Conservation (phyloP, 37 sponge, comb jelly and placozoan species). For the Haliclona indistincta region DNA sequence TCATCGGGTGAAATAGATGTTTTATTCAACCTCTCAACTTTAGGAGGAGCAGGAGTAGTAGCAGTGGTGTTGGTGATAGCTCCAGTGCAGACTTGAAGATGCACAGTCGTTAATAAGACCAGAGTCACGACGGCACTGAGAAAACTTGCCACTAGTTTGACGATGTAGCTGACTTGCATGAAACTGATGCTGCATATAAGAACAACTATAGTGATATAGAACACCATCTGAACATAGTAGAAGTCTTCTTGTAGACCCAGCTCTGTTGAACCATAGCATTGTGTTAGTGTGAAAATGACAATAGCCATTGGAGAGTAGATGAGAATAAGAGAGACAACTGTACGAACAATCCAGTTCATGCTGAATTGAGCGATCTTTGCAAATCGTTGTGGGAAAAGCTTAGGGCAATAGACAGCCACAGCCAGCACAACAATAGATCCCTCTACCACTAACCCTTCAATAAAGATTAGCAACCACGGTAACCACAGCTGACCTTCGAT, state of each 20-base stretch:
- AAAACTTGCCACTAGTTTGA: constrained; percentile 49
- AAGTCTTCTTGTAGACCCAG: constrained; percentile 7
- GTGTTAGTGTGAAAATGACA: constrained; percentile 44
- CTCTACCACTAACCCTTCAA: constrained; percentile 48
- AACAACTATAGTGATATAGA: constrained; percentile 57
- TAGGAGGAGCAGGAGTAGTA: neutral
- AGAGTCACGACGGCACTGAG: constrained; percentile 18
- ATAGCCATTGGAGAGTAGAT: constrained; percentile 74
- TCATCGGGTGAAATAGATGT: neutral
- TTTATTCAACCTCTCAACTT: no score
- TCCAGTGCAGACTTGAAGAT: constrained; percentile 17
- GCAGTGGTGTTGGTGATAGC: neutral
- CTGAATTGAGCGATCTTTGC: constrained; percentile 24
- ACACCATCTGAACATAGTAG: constrained; percentile 54
- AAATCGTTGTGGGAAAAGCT: constrained; percentile 42
- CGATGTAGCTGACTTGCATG: constrained; percentile 73
- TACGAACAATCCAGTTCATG: constrained; percentile 67
- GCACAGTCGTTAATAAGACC: constrained; percentile 26
- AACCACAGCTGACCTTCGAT: neutral
- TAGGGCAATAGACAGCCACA: constrained; percentile 33
- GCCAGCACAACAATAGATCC: constrained; percentile 37
- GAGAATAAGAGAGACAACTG: constrained; percentile 50
- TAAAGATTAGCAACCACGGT: constrained; percentile 40
- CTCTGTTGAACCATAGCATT: constrained; percentile 11
- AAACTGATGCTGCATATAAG: constrained; percentile 60